Base-by-base conservation (phyloP, 2,113 vertebrate genomes). In the Cathartes aura region DNA sequence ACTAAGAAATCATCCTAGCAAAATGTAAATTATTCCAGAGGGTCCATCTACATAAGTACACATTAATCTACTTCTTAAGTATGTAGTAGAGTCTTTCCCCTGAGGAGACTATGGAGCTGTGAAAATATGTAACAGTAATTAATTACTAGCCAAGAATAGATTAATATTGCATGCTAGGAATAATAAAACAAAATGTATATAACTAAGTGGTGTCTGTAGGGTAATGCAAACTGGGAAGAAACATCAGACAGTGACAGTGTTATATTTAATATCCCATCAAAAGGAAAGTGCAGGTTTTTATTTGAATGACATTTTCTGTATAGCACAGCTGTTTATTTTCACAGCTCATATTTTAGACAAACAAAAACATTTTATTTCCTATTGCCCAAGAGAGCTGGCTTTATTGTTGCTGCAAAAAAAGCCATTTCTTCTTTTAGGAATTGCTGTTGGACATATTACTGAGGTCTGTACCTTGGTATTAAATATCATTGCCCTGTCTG, bases 51-150 rank as follows among this genome's bases (percentile, higher is more conserved):
- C 91, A 94, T 96, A 96, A 97, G 90, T 96, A 97, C 95, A 66
- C 88, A 95, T 94, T 93, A 97, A 96, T 97, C 71, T 42, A 9
- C 87, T 97, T 87, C 66, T 93, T 93, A 97, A 97, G 89, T 67
- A 74, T 72, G 43, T 80, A 13, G 78, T 87, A 19, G 90, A 96
- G 79, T 66, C 91, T 93, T 71, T 96, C 90, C 96, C 95, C 36
- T 6, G 59, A 94, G 97, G 90, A 96, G 90, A 50, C 68, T 68
- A 55, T 48, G 66, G 87, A 90, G 91, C 91, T 93, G 94, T 93
- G 95, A 88, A 97, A 97, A 85, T 91, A 96, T 88, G 89, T 81
- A 96, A 64, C 62, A 36, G 53, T 91, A 98, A 98, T 98, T 97
- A 98, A 98, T 98, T 95, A 94, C 93, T 30, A 52, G 52, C 43